Percentiles rank a stretch among this genome's conserved stretches.
Evolutionary conservation across 1,140 invertebrate genomes (phyloP).

Genomic region (Lanistes nyassanus): DNA sequence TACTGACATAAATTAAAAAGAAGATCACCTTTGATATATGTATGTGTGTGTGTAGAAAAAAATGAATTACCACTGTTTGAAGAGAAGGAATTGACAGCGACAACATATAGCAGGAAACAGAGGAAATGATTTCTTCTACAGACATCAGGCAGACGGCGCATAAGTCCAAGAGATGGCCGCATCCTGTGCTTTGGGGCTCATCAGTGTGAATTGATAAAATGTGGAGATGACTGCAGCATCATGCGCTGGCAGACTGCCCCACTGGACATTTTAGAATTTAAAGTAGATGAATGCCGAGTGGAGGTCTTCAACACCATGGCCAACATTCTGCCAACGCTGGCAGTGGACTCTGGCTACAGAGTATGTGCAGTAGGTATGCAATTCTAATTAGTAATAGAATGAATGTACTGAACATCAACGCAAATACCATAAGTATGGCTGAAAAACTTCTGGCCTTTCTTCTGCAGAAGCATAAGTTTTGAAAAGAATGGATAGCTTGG

Average conservation of each 20-base stretch:
- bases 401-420: no score
- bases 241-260: background rate
- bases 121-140: background rate
- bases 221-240: background rate
- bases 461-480: no score
- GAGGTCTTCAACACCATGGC: background rate
- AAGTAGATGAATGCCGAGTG: conserved; percentile 1
- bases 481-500: no score
- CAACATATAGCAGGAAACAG: no score
- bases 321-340: conserved; percentile 2
- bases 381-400: no score
- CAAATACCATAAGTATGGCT: no score
- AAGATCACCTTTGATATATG: no score
- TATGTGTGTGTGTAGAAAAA: no score
- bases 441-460: no score
- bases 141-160: background rate
- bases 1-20: no score
- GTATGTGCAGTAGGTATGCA: conserved; percentile 20
- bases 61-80: no score
- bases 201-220: background rate
- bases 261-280: conserved; percentile 1
- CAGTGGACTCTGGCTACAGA: conserved; percentile 21
- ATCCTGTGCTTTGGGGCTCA: conserved; percentile 19
- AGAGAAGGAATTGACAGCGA: no score
- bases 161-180: conserved; percentile 10